These are phyloP conservation scores for Cochlearius cochlearius DNA, from an alignment of 2,113 vertebrate genomes.

Conservation along the genomic window DNA sequence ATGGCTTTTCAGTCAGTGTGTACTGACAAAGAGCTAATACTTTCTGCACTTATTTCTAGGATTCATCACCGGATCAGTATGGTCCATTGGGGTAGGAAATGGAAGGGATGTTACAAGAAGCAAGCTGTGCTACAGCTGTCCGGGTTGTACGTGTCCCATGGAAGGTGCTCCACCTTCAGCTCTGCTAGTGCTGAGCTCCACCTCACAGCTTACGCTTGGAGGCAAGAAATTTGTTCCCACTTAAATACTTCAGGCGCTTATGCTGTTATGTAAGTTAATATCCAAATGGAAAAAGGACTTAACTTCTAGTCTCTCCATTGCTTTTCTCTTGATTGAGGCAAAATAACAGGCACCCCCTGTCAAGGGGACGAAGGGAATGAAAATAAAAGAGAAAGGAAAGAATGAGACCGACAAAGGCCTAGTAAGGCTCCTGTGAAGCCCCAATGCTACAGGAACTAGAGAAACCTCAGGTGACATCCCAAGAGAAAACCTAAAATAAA, in stretches of 20 bases:
- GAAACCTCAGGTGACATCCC: background rate
- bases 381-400: background rate
- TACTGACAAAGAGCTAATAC: background rate
- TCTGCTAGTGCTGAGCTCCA: background rate
- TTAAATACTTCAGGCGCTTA: background rate
- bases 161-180: background rate
- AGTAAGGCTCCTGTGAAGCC: background rate
- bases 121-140: background rate
- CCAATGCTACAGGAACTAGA: background rate
- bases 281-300: background rate
- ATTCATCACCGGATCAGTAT: background rate
- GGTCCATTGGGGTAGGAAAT: background rate
- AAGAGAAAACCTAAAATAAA: background rate
- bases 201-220: background rate
- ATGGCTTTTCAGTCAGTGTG: background rate
- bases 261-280: background rate
- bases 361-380: background rate
- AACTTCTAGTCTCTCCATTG: background rate
- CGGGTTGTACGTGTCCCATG: background rate
- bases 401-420: background rate
- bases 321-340: background rate
- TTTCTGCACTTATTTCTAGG: background rate
- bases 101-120: background rate
- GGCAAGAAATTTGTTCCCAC: background rate
- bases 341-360: background rate